These are phyloP conservation scores for Adela reaumurella DNA, from an alignment of 2,888 invertebrate genomes.

Conservation along the genomic window DNA sequence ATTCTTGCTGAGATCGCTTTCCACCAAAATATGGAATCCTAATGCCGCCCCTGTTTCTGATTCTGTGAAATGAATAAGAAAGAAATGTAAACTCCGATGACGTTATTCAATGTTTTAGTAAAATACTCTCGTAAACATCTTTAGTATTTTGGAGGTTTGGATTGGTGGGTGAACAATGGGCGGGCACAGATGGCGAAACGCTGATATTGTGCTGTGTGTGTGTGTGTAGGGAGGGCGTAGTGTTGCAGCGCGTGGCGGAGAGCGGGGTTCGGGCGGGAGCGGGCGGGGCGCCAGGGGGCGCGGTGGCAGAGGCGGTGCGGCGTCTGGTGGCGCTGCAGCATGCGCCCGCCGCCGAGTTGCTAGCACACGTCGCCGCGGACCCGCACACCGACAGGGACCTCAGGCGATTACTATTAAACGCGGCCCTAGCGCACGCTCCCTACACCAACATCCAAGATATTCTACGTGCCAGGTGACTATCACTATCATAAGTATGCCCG, in stretches of 20 bases:
- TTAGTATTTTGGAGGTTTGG: no score
- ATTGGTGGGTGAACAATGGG: no score
- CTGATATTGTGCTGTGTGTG: no score
- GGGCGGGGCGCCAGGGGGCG: slow-evolving; percentile 20
- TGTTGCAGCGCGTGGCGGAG: slow-evolving; percentile 24
- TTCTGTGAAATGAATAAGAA: no score
- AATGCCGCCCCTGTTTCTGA: no score
- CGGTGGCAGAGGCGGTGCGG: slow-evolving; percentile 21
- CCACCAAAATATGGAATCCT: no score
- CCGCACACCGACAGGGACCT: slow-evolving; percentile 24
- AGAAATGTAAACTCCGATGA: no score
- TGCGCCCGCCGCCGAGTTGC: slow-evolving; percentile 18
- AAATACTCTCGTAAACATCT: no score
- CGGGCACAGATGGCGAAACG: no score
- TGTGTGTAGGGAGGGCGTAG: slow-evolving; percentile 24
- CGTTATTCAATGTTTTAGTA: no score
- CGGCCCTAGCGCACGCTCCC: slow-evolving; percentile 22
- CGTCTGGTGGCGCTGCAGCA: slow-evolving; percentile 25
- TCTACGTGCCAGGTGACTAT: slow-evolving; percentile 20
- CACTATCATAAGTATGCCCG: no score
- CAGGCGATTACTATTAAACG: slow-evolving; percentile 24
- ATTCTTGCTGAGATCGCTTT: no score
- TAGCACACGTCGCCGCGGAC: slow-evolving; percentile 20
- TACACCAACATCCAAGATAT: slow-evolving; percentile 18
- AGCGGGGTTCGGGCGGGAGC: slow-evolving; percentile 18